phyloP scores from a whole-genome alignment of 2,797 vertebrate species.

The Syndactyla subalaris region DNA sequence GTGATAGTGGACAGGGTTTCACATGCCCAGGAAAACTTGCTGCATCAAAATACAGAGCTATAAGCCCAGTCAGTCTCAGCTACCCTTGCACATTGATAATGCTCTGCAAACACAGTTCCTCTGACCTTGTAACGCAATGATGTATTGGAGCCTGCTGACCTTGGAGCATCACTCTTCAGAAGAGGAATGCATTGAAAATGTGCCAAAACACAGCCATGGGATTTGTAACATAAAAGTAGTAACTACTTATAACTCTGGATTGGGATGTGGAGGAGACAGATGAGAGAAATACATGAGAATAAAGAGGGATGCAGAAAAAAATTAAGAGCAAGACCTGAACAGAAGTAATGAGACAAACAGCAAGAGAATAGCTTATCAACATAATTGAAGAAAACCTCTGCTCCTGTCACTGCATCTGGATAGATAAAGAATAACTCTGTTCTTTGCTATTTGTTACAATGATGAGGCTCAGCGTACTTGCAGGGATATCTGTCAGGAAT shows the following conservation, averaged over 20 bases:
- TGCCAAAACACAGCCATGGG: not conserved
- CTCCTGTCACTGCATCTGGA: not conserved
- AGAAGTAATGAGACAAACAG: not conserved
- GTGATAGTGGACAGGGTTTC: not conserved
- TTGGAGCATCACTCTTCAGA: not conserved
- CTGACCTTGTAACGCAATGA: not conserved
- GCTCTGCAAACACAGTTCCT: not conserved
- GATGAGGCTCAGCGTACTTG: constrained; percentile 82
- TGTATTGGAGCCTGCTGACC: not conserved
- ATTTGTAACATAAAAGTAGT: not conserved
- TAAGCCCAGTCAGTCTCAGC: not conserved
- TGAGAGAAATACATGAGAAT: not conserved
- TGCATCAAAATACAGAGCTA: not conserved
- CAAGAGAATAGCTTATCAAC: not conserved
- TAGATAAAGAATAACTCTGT: not conserved
- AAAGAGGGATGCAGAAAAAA: not conserved
- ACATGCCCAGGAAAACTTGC: not conserved
- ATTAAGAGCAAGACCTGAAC: not conserved
- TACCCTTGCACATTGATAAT: not conserved
- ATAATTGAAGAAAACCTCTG: not conserved
- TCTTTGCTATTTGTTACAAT: not conserved
- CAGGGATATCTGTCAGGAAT: constrained; percentile 91
- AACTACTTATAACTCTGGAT: not conserved
- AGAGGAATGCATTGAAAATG: not conserved
- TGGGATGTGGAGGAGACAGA: not conserved